phyloP scores from a whole-genome alignment of 2,888 invertebrate genomes.

The Neuroscelio doddi region DNA sequence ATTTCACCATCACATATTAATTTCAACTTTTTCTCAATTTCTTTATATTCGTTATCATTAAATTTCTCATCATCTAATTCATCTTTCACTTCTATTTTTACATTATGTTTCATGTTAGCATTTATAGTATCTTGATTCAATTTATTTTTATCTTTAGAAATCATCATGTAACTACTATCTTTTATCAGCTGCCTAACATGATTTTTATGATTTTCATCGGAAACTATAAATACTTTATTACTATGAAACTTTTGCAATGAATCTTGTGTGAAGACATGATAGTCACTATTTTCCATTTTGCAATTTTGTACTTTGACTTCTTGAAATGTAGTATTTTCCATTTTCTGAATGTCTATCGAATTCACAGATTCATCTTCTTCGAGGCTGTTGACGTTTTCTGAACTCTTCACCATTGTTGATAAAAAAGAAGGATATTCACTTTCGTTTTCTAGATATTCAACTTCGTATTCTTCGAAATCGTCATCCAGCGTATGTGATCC shows the following conservation, averaged over 20 bases:
- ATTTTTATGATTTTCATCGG: conserved; percentile 50
- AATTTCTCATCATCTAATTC: conserved; percentile 46
- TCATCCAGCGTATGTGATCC: conserved; percentile 39
- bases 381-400: conserved; percentile 1
- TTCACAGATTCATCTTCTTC: conserved; percentile 40
- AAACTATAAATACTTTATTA: conserved; percentile 48
- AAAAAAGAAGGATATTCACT: conserved; percentile 14
- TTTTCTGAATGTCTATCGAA: neutral
- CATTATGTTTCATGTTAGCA: neutral
- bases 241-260: conserved; percentile 38
- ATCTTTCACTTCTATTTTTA: conserved; percentile 51
- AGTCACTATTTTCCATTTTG: conserved; percentile 9
- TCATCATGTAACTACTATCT: conserved; percentile 38
- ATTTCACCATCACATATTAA: conserved; percentile 51
- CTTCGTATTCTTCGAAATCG: conserved; percentile 46
- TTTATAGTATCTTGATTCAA: conserved; percentile 3
- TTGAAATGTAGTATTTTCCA: neutral
- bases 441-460: conserved; percentile 55
- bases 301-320: neutral
- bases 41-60: conserved; percentile 56
- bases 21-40: conserved; percentile 61
- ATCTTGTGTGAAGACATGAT: conserved; percentile 19
- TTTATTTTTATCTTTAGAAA: conserved; percentile 38
- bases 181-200: too few species aligned
- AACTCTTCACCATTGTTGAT: neutral